These are phyloP conservation scores for Unio pictorum DNA, from an alignment of 2,888 invertebrate species.

Conservation along the genomic window DNA sequence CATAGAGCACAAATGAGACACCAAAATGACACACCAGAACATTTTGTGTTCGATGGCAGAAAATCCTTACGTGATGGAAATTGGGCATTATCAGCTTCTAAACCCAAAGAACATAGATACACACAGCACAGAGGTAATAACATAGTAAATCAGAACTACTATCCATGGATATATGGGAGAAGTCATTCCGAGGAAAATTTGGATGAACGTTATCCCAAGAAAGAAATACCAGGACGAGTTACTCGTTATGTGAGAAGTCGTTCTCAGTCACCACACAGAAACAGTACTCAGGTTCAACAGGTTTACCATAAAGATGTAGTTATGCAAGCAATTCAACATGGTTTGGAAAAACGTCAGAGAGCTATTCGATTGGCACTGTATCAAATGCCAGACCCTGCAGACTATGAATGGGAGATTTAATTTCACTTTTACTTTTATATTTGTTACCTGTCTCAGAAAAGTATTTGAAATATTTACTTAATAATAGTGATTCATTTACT, in stretches of 20 bases:
- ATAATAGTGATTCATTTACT: too few relatives aligned
- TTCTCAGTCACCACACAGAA: conserved; percentile 42
- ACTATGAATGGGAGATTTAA: conserved; percentile 52
- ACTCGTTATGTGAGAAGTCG: conserved; percentile 41
- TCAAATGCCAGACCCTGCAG: conserved; percentile 47
- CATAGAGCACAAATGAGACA: too few relatives aligned
- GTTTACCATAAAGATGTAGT: conserved; percentile 46
- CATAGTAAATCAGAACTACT: conserved; percentile 8
- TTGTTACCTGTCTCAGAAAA: too few relatives aligned
- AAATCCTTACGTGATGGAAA: conserved; percentile 16
- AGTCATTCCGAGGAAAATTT: conserved; percentile 21
- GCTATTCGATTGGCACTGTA: conserved; percentile 49
- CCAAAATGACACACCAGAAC: conserved; percentile 15
- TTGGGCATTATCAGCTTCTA: conserved; percentile 27
- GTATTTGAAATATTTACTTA: too few relatives aligned
- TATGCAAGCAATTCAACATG: conserved; percentile 50
- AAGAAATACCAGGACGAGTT: conserved; percentile 9
- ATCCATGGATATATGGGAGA: conserved; percentile 16
- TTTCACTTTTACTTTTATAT: not conserved
- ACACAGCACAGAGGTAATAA: conserved; percentile 15
- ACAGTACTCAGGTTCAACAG: conserved; percentile 16
- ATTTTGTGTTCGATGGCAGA: conserved; percentile 21
- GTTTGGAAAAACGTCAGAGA: conserved; percentile 52
- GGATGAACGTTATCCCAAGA: not conserved
- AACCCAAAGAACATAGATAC: conserved; percentile 26